Conservation (phyloP, 2,888 invertebrate genomes). For the Agrochola litura region DNA sequence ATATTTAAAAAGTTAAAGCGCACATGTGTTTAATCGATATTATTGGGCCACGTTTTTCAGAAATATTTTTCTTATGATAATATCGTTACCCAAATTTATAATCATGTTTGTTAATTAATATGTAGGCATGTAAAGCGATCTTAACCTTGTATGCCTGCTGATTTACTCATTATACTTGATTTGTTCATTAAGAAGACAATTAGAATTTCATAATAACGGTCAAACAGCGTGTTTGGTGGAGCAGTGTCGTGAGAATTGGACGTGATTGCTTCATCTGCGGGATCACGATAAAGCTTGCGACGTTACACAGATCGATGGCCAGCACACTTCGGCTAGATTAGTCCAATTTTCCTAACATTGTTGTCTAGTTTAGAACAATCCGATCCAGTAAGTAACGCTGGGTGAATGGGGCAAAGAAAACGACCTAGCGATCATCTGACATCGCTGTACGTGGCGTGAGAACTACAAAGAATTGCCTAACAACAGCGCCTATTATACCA, state of each 20-base stretch:
- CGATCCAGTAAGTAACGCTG: constrained; percentile 65
- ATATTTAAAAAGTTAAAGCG: constrained; percentile 17
- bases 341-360: constrained; percentile 73
- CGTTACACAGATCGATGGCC: constrained; percentile 64
- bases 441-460: constrained; percentile 67
- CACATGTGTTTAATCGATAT: background rate
- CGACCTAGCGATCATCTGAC: constrained; percentile 62
- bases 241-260: constrained; percentile 77
- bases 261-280: constrained; percentile 73
- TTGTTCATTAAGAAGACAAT: constrained; percentile 69
- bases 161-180: constrained; percentile 43
- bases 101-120: constrained; percentile 48
- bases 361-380: constrained; percentile 64
- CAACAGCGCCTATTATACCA: constrained; percentile 58
- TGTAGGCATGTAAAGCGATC: constrained; percentile 21
- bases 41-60: background rate
- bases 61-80: constrained; percentile 4
- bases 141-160: constrained; percentile 36
- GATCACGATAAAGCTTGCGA: constrained; percentile 73
- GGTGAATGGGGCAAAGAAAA: constrained; percentile 75
- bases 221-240: constrained; percentile 63
- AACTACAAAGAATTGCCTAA: constrained; percentile 71
- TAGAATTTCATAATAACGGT: constrained; percentile 74
- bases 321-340: constrained; percentile 70
- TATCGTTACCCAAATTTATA: constrained; percentile 4